Evolutionary conservation across 2,888 invertebrate species (phyloP).

Genomic region (Mesoligia furuncula): DNA sequence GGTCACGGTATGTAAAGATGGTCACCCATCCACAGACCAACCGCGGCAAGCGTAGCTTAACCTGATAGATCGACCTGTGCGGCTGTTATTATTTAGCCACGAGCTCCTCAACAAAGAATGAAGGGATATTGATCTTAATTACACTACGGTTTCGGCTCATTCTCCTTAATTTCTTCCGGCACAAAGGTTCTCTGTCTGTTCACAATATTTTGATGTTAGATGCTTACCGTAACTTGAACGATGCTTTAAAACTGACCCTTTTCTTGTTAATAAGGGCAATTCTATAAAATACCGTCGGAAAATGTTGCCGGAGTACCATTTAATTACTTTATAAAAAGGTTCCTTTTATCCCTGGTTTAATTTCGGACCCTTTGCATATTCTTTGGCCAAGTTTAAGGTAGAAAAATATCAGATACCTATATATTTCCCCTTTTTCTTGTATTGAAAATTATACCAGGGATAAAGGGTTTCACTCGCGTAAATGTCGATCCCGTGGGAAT

Average conservation of each 20-base stretch:
- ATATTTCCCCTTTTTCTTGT: no score
- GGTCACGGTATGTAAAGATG: no score
- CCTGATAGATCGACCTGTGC: no score
- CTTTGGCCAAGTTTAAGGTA: no score
- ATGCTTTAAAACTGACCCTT: slow-evolving; percentile 26
- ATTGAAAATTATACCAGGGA: no score
- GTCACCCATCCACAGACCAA: no score
- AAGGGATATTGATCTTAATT: neutral
- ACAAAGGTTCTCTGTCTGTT: neutral
- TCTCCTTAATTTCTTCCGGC: neutral
- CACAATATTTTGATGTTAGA: slow-evolving; percentile 1
- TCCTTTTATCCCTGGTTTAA: neutral
- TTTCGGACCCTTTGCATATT: neutral
- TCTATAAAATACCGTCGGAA: slow-evolving; percentile 4
- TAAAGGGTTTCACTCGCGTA: no score
- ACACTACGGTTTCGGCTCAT: neutral
- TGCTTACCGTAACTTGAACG: slow-evolving; percentile 31
- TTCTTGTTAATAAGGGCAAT: slow-evolving; percentile 20
- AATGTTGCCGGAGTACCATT: slow-evolving; percentile 2
- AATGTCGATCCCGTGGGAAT: no score
- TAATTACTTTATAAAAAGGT: neutral
- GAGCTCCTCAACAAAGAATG: neutral
- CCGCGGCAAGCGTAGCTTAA: no score
- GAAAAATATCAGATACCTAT: neutral
- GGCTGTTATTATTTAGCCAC: no score